phyloP scores from a whole-genome alignment of 2,888 invertebrate genomes.

The Tribolium freemani region DNA sequence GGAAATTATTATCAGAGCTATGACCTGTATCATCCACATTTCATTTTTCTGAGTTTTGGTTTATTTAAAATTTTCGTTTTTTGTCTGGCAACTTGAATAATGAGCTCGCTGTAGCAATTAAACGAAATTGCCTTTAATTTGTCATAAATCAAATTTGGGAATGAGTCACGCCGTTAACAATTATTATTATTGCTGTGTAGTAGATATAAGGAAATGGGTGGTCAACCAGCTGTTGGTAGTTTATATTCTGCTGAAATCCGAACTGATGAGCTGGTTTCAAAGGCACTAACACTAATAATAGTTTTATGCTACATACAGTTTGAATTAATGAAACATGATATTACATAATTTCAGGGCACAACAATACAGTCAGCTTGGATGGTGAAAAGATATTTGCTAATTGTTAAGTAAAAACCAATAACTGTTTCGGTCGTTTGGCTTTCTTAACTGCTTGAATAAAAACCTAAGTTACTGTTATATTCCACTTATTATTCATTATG shows the following conservation, averaged over 20 bases:
- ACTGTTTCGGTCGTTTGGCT: too few species aligned
- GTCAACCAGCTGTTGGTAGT: neutral
- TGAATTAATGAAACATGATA: too few species aligned
- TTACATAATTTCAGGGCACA: too few species aligned
- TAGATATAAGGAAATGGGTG: conserved; percentile 8
- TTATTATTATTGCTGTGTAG: neutral
- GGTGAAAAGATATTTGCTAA: too few species aligned
- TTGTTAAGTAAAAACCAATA: too few species aligned
- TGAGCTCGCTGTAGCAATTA: conserved; percentile 6
- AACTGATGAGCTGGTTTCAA: conserved; percentile 3
- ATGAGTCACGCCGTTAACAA: conserved; percentile 14
- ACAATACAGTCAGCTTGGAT: too few species aligned
- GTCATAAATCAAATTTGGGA: conserved; percentile 25
- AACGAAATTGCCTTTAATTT: conserved; percentile 22
- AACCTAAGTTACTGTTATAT: too few species aligned
- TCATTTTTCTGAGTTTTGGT: conserved; percentile 2
- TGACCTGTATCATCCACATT: conserved; percentile 11
- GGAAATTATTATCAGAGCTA: conserved; percentile 9
- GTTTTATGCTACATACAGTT: neutral
- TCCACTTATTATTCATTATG: too few species aligned
- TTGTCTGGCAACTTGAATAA: conserved; percentile 1
- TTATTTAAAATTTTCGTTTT: neutral
- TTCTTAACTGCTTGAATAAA: too few species aligned
- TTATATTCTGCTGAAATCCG: conserved; percentile 3
- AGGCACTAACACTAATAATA: neutral